phyloP scores from a whole-genome alignment of 2,113 vertebrate genomes.

The Pterocles gutturalis region DNA sequence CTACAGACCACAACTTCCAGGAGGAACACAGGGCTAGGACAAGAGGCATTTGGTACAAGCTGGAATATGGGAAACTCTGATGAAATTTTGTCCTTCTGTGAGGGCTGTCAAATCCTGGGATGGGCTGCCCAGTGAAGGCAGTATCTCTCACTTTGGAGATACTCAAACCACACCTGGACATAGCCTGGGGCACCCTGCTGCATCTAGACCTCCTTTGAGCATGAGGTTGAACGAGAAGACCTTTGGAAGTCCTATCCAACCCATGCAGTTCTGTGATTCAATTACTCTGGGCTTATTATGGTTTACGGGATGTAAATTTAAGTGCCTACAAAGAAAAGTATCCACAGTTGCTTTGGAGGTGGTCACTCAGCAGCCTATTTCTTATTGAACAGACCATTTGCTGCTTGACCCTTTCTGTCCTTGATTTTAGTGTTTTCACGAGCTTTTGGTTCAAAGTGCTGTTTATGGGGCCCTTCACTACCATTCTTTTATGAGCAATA shows the following conservation, averaged over 20 bases:
- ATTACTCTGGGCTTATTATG: background rate
- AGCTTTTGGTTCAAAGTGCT: background rate
- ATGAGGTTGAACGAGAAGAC: fast-evolving
- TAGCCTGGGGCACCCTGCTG: background rate
- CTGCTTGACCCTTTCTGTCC: background rate
- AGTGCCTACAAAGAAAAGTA: background rate
- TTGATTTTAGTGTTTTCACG: background rate
- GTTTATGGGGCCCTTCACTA: background rate
- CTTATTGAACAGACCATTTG: background rate
- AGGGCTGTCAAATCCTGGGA: background rate
- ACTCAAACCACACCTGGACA: background rate
- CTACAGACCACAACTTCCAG: background rate
- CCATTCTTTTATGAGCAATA: background rate
- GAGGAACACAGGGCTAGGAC: background rate
- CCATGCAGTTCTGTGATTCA: background rate
- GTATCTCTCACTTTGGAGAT: background rate
- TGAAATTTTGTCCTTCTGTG: background rate
- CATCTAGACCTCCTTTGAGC: background rate
- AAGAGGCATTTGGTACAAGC: background rate
- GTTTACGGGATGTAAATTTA: background rate
- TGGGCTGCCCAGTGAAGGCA: background rate
- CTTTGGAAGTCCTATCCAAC: background rate
- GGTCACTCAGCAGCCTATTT: background rate
- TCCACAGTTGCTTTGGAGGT: background rate
- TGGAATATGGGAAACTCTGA: background rate